Evolutionary conservation across 1,140 invertebrate species (phyloP), one percentile per base, ranked within the genome.

Genomic region (Aphis craccivora): DNA sequence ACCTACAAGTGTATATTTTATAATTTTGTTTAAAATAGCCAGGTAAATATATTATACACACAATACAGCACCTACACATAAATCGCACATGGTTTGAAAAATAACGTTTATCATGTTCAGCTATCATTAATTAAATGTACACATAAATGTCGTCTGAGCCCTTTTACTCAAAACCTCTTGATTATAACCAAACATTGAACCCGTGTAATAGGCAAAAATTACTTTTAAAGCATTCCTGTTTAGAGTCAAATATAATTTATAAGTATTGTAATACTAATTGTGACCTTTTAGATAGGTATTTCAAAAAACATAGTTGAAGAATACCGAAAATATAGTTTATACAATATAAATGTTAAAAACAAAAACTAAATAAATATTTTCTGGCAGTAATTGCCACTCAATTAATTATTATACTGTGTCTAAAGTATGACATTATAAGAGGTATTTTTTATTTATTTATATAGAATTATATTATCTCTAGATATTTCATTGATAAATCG

Each of bases 1-100:
- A 67, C 60, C 60, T 67, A 67, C 30, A n/a, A 76, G 60, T 76
- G n/a, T n/a, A 76, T 76, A n/a, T n/a, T 76, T 76, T 76, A 76
- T 76, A n/a, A 76, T 76, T n/a, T 18, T 76, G 14, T 35, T n/a
- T 76, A 76, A 76, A 76, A 76, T 22, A n/a, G n/a, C n/a, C 60
- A n/a, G 60, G n/a, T 76, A 67, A 67, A 67, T 67, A 76, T 76
- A 18, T 76, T n/a, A 9, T 5, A 76, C n/a, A n/a, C 60, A 76
- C 14, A 76, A 14, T 76, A 35, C n/a, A 51, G 22, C 8, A 53
- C 53, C 22, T 53, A 53, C 22, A 23, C 53, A 23, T 53, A 76
- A 76, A 76, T n/a, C 30, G 14, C 60, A n/a, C 60, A 76, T n/a
- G 60, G n/a, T 76, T 76, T 76, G 60, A 76, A 18, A 35, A n/a